These are phyloP conservation scores for Triplophysa dalaica DNA, from an alignment of 2,113 vertebrate genomes.

Conservation along the genomic window DNA sequence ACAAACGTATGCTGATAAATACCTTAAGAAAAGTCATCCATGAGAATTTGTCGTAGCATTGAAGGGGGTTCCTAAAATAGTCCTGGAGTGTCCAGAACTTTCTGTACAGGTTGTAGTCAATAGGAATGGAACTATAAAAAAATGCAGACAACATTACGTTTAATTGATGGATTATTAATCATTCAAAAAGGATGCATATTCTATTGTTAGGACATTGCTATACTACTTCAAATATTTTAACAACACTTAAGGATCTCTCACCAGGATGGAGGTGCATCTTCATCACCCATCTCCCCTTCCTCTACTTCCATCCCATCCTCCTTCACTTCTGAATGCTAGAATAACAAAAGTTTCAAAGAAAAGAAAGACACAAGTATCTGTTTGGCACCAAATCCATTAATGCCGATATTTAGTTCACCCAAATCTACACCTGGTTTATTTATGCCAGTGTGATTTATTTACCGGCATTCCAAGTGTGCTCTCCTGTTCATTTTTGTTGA, in stretches of 20 bases:
- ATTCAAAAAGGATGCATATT: too few relatives aligned
- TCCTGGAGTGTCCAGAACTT: conserved; percentile 99
- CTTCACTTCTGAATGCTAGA: conserved; percentile 85
- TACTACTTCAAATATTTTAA: neutral
- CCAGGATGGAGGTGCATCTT: conserved; percentile 90
- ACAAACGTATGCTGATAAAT: conserved; percentile 42
- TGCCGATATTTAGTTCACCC: neutral
- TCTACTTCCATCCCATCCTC: conserved; percentile 96
- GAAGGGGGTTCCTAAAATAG: conserved; percentile 96
- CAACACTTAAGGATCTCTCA: conserved; percentile 52
- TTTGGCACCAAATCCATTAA: too few relatives aligned
- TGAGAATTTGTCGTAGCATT: conserved; percentile 94
- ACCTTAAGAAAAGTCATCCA: conserved; percentile 99
- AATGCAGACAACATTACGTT: conserved; percentile 13
- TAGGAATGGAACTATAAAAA: conserved; percentile 88
- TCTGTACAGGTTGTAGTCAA: conserved; percentile 98
- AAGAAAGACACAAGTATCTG: too few relatives aligned
- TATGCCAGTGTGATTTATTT: conserved; percentile 31
- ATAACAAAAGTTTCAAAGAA: neutral
- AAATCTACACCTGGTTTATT: neutral
- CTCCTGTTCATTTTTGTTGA: conserved; percentile 96
- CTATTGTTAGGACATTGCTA: too few relatives aligned
- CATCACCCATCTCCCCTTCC: conserved; percentile 98
- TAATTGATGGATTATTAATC: too few relatives aligned
- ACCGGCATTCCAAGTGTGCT: conserved; percentile 96